Evolutionary conservation across 2,888 invertebrate species (phyloP), one percentile per base, ranked within the genome.

Genomic region (Cataglyphis altisquamis): DNA sequence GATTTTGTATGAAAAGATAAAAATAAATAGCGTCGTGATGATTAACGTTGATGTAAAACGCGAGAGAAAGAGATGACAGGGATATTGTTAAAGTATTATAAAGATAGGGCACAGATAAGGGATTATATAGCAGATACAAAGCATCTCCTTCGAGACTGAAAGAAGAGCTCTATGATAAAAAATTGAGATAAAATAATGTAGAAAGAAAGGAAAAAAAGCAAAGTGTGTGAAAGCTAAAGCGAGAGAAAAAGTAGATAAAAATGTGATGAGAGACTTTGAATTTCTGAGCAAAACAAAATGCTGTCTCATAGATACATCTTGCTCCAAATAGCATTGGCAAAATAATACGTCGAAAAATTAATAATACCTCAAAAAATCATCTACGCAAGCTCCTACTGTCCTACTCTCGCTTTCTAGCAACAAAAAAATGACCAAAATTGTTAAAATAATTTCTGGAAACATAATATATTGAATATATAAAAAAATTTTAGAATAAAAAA

Each of bases 161-260:
- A 73, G 73, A 72, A 60, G 74, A 73, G 73, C 41, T 18, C 32
- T 45, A 32, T 45, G 57, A 60, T 45, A 78, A 63, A 32, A 77
- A 63, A 41, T 62, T 73, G 48, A 74, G 72, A 60, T 45, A 85
- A 78, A 84, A 64, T 57, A 77, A 84, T 63, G 60, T 55, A 57
- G 29, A n/a, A 29, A n/a, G 32, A 36, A n/a, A 25, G 9, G 21
- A 64, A 84, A 60, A 64, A 39, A 57, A 18, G 48, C 74, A 29
- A 41, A 32, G 32, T 32, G 32, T 32, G 64, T 41, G 39, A 81
- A 82, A 82, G 45, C 57, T 67, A 25, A 82, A 80, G 12, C 25
- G 9, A 25, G 8, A 9, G 29, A 12, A 67, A 60, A 67, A 45
- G 60, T 81, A 18, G 25, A 55, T 15, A 67, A 62, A 52, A 78